Conservation (phyloP, 2,888 invertebrate species). For the Heliothis peltigera region DNA sequence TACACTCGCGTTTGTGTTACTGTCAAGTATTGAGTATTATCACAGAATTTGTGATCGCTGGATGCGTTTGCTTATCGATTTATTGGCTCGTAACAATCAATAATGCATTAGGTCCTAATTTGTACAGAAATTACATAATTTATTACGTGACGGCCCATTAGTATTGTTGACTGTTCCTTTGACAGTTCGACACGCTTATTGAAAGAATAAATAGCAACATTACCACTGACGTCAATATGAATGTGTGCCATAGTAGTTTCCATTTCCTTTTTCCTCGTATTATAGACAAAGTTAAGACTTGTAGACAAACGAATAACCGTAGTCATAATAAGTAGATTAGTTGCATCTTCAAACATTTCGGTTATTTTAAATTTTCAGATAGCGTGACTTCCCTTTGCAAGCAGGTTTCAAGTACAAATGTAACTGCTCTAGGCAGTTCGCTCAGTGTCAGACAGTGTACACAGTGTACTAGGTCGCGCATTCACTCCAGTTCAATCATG, state of each 20-base stretch:
- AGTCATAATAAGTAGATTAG: background rate
- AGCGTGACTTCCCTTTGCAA: constrained; percentile 17
- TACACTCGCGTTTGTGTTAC: constrained; percentile 19
- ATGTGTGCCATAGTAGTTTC: constrained; percentile 4
- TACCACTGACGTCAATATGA: constrained; percentile 30
- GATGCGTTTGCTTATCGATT: constrained; percentile 7
- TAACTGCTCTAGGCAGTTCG: constrained; percentile 18
- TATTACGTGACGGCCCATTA: constrained; percentile 1
- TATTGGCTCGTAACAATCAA: background rate
- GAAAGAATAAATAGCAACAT: constrained; percentile 31
- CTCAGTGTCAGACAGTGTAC: constrained; percentile 7
- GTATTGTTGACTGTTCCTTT: background rate
- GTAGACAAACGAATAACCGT: background rate
- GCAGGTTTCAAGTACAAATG: background rate
- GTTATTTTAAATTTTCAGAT: background rate
- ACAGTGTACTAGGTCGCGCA: constrained; percentile 56
- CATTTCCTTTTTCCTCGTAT: constrained; percentile 25
- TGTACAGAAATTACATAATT: constrained; percentile 13
- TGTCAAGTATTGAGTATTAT: background rate
- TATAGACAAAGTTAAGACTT: constrained; percentile 2
- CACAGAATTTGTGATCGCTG: too few species aligned
- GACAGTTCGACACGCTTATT: constrained; percentile 21
- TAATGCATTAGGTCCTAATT: background rate
- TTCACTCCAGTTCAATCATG: constrained; percentile 35
- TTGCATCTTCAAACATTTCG: constrained; percentile 1